These are phyloP conservation scores for Zele albiditarsus DNA, from an alignment of 2,888 invertebrate genomes.

Conservation along the genomic window DNA sequence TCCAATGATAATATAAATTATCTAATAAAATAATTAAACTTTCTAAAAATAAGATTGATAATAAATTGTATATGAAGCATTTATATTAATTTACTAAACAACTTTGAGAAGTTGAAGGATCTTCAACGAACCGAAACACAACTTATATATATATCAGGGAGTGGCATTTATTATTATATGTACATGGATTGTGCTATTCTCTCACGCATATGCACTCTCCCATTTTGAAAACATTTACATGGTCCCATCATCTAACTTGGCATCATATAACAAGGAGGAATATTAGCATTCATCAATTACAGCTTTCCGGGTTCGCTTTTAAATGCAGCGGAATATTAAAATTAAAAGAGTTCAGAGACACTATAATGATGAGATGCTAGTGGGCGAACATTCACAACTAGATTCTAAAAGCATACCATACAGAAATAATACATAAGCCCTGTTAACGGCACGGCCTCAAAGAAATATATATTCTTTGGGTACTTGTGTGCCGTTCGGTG, in stretches of 20 bases:
- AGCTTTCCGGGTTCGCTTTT: slow-evolving; percentile 30
- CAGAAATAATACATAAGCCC: slow-evolving; percentile 49
- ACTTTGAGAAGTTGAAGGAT: slow-evolving; percentile 7
- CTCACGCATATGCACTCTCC: slow-evolving; percentile 10
- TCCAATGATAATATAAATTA: background rate
- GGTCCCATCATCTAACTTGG: background rate
- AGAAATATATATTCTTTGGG: slow-evolving; percentile 39
- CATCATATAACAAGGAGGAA: background rate
- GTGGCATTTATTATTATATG: slow-evolving; percentile 8
- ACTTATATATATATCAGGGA: slow-evolving; percentile 17
- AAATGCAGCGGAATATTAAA: slow-evolving; percentile 11
- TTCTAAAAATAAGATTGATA: slow-evolving; percentile 19
- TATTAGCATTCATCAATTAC: slow-evolving; percentile 19
- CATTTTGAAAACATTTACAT: background rate
- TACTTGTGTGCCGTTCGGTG: slow-evolving; percentile 50
- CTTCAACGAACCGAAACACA: slow-evolving; percentile 31
- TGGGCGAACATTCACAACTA: slow-evolving; percentile 28
- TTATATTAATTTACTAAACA: slow-evolving; percentile 21
- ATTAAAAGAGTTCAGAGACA: background rate
- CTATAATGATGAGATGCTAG: slow-evolving; percentile 34
- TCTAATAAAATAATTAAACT: slow-evolving; percentile 17
- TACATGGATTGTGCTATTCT: slow-evolving; percentile 14
- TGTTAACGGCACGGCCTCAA: slow-evolving; percentile 62
- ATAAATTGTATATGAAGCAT: slow-evolving; percentile 13
- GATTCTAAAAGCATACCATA: slow-evolving; percentile 1